Conservation (phyloP, 2,113 vertebrate genomes). For the Mormyrus lacerda region DNA sequence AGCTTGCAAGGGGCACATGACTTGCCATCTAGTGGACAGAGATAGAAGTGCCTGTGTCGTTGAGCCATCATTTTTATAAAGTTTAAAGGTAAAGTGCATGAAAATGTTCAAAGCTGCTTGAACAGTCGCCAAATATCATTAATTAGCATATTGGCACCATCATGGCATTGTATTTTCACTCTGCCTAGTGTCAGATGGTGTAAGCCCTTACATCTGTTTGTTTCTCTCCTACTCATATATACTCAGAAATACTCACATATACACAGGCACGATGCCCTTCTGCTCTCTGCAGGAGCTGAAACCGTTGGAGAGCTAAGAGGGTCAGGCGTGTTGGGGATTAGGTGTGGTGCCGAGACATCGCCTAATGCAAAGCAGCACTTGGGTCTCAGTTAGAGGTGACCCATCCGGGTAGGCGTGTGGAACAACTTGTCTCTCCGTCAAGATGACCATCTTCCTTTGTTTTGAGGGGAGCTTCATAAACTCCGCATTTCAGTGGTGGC, state of each 20-base stretch:
- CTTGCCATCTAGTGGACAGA: conserved; percentile 14
- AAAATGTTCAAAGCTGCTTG: background rate
- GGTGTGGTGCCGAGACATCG: too few relatives aligned
- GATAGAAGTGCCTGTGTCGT: background rate
- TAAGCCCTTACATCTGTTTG: background rate
- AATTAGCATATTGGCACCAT: background rate
- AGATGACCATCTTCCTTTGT: too few relatives aligned
- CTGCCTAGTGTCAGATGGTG: background rate
- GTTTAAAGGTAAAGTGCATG: background rate
- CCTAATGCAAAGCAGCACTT: too few relatives aligned
- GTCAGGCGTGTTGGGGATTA: too few relatives aligned
- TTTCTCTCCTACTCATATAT: background rate
- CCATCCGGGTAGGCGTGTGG: too few relatives aligned
- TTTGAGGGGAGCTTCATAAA: too few relatives aligned
- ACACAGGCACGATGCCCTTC: too few relatives aligned
- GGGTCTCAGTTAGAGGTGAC: too few relatives aligned
- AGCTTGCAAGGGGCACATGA: background rate
- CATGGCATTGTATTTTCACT: background rate
- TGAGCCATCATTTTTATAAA: background rate
- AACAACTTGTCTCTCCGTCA: too few relatives aligned
- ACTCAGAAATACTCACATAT: background rate
- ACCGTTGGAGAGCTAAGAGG: too few relatives aligned
- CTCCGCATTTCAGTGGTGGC: too few relatives aligned
- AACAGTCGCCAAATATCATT: background rate
- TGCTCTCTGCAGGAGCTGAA: too few relatives aligned